phyloP scores from a whole-genome alignment of 2,888 invertebrate species.

The Drosophila eohydei region DNA sequence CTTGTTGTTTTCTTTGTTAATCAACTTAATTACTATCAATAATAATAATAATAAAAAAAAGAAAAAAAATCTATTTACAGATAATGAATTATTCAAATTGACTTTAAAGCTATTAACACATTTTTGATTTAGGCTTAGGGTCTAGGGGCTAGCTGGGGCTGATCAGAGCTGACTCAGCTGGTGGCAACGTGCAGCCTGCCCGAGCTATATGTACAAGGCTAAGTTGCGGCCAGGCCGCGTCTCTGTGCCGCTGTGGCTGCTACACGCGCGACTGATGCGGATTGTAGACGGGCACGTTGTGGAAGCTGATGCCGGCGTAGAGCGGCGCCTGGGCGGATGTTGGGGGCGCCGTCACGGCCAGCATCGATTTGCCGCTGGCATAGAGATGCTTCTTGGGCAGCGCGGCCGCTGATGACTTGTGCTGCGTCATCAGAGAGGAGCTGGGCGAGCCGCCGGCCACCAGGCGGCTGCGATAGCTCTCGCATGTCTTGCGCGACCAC shows the following conservation, averaged over 20 bases:
- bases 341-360: conserved; percentile 28
- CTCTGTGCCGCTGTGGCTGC: conserved; percentile 45
- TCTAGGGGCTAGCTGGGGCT: conserved; percentile 37
- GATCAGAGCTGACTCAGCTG: background rate
- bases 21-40: background rate
- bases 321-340: conserved; percentile 68
- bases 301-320: conserved; percentile 84
- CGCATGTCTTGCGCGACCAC: conserved; percentile 85
- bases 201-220: conserved; percentile 6
- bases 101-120: conserved; percentile 79
- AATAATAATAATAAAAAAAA: conserved; percentile 16
- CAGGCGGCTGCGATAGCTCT: conserved; percentile 83
- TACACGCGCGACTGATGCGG: conserved; percentile 82
- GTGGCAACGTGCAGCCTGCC: conserved; percentile 8
- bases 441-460: conserved; percentile 74
- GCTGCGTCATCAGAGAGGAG: conserved; percentile 75
- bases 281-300: conserved; percentile 84
- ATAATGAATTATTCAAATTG: conserved; percentile 27
- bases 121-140: conserved; percentile 55
- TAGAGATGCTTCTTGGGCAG: conserved; percentile 82
- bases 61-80: conserved; percentile 41
- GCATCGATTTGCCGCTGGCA: conserved; percentile 68
- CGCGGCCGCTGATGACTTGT: conserved; percentile 70
- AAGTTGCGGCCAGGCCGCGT: conserved; percentile 26
- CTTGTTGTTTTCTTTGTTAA: background rate